Conservation (phyloP, 2,113 vertebrate species). For the Cervus canadensis region DNA sequence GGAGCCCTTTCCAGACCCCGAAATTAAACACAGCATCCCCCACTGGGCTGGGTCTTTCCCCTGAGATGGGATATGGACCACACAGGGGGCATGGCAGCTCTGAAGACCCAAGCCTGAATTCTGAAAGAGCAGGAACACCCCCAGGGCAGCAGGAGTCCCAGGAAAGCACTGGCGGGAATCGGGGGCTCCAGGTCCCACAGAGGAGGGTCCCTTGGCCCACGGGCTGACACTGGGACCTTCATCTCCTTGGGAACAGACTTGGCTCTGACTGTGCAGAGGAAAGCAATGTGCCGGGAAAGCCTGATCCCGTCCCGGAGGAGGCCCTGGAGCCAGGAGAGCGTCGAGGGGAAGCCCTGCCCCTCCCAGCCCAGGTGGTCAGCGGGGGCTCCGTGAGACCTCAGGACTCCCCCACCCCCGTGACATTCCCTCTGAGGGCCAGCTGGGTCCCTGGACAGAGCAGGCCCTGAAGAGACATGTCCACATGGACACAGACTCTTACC, state of each 20-base stretch:
- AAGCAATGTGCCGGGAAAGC: not conserved
- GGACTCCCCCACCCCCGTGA: not conserved
- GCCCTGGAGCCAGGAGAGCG: no score
- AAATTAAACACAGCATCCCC: not conserved
- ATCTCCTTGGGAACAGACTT: not conserved
- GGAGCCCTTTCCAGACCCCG: accelerated
- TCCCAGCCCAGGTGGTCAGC: not conserved
- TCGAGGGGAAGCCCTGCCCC: not conserved
- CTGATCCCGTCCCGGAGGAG: accelerated
- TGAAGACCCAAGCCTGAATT: not conserved
- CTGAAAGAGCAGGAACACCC: not conserved
- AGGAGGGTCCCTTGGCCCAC: not conserved
- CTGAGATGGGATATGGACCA: accelerated
- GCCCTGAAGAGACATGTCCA: not conserved
- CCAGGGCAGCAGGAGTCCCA: not conserved
- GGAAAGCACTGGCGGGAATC: not conserved
- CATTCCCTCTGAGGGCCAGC: not conserved
- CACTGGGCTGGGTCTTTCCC: not conserved
- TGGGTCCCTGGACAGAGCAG: not conserved
- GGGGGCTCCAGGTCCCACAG: not conserved
- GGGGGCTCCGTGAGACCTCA: accelerated
- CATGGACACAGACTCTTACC: not conserved
- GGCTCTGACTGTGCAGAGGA: not conserved
- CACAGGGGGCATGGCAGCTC: accelerated
- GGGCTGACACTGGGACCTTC: not conserved